These are phyloP conservation scores for Salminus brasiliensis DNA, from an alignment of 2,113 vertebrate species.

Conservation along the genomic window DNA sequence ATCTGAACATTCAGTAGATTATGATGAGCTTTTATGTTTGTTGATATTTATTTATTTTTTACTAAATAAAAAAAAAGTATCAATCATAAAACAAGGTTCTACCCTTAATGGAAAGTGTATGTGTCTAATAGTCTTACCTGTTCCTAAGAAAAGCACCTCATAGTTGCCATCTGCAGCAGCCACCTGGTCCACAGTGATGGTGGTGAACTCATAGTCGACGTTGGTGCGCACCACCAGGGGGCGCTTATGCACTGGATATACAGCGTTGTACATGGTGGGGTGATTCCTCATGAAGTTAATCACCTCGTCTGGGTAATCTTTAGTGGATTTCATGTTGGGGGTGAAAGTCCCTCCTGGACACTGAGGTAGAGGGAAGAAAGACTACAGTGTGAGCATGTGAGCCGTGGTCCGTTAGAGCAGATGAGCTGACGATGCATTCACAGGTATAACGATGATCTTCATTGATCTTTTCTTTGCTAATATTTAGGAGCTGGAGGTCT, in stretches of 20 bases:
- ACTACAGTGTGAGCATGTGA: background rate
- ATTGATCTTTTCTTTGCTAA: too few species aligned
- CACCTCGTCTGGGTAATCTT: slow-evolving; percentile 97
- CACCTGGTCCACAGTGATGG: slow-evolving; percentile 96
- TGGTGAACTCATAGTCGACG: slow-evolving; percentile 95
- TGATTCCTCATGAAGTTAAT: slow-evolving; percentile 99
- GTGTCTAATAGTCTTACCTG: slow-evolving; percentile 77
- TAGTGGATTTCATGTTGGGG: slow-evolving; percentile 97
- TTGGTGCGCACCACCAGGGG: slow-evolving; percentile 95
- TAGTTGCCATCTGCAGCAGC: slow-evolving; percentile 96
- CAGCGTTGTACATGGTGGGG: slow-evolving; percentile 93
- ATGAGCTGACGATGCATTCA: background rate
- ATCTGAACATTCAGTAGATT: too few species aligned
- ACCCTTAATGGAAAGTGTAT: background rate
- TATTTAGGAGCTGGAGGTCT: too few species aligned
- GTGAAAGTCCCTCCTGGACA: slow-evolving; percentile 98
- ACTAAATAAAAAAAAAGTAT: too few species aligned
- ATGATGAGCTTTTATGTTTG: too few species aligned
- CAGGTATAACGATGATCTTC: background rate
- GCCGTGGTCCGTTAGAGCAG: too few species aligned
- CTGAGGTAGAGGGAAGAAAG: slow-evolving; percentile 66
- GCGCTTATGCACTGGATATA: slow-evolving; percentile 95
- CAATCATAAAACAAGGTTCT: too few species aligned
- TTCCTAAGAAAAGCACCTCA: slow-evolving; percentile 98
- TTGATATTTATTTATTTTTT: too few species aligned